phyloP scores from a whole-genome alignment of 2,113 vertebrate genomes.

The Isichthys henryi region DNA sequence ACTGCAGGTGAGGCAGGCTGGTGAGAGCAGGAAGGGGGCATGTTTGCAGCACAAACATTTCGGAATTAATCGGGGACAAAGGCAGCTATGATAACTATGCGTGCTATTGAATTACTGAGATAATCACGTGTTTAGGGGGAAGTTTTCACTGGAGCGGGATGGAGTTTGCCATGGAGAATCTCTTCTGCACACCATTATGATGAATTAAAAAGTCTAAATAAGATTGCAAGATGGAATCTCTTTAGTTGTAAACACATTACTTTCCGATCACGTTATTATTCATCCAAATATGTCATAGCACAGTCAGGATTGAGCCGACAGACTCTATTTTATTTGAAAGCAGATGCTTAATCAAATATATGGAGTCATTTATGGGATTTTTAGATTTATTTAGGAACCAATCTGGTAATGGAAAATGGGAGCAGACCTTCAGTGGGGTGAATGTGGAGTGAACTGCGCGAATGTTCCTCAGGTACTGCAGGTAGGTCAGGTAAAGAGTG shows the following conservation, averaged over 20 bases:
- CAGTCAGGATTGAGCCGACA: not conserved
- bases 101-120: not conserved
- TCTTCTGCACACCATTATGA: not conserved
- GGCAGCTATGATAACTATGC: not conserved
- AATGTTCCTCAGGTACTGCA: not conserved
- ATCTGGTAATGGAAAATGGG: not conserved
- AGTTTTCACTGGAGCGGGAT: not conserved
- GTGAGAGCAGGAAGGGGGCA: not conserved
- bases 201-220: not conserved
- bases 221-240: not conserved
- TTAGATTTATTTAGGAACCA: not conserved
- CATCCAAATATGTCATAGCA: not conserved
- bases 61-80: not conserved
- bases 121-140: constrained; percentile 14
- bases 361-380: not conserved
- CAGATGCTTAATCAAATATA: not conserved
- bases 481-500: not conserved
- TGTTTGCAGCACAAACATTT: not conserved
- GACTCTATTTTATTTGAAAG: not conserved
- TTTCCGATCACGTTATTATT: not conserved
- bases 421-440: not conserved
- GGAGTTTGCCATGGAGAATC: not conserved
- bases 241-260: not conserved
- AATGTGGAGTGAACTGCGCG: not conserved
- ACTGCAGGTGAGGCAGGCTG: not conserved